Evolutionary conservation across 2,113 vertebrate genomes (phyloP).

Genomic region (Epinephelus cyanopodus): DNA sequence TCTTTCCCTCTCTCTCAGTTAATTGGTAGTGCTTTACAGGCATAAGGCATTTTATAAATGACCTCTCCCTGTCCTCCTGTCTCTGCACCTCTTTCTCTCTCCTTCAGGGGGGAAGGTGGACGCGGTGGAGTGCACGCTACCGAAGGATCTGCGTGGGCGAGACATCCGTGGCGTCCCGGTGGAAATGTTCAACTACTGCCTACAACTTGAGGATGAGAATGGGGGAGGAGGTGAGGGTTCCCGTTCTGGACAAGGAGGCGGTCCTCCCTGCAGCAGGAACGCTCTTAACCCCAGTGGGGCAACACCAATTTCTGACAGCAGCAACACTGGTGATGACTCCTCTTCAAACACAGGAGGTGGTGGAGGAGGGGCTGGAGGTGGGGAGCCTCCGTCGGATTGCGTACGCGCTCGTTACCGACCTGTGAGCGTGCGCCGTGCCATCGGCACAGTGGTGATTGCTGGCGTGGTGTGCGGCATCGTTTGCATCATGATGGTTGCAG

Average conservation of each 20-base stretch:
- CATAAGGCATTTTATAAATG: constrained; percentile 55
- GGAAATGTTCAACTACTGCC: constrained; percentile 99
- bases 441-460: constrained; percentile 96
- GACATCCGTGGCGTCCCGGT: constrained; percentile 96
- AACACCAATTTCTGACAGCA: constrained; percentile 66
- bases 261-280: constrained; percentile 88
- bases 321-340: constrained; percentile 77
- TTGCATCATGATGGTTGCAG: constrained; percentile 99
- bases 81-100: constrained; percentile 41
- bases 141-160: constrained; percentile 96
- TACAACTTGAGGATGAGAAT: constrained; percentile 94
- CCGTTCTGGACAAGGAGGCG: constrained; percentile 78
- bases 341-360: constrained; percentile 79
- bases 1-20: constrained; percentile 55
- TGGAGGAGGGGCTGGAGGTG: constrained; percentile 38
- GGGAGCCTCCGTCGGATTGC: constrained; percentile 77
- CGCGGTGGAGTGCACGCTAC: constrained; percentile 95
- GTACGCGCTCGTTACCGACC: constrained; percentile 91
- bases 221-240: constrained; percentile 67
- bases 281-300: constrained; percentile 64
- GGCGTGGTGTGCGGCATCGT: constrained; percentile 97
- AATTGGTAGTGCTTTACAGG: constrained; percentile 60
- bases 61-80: constrained; percentile 50
- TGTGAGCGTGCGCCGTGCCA: constrained; percentile 93
- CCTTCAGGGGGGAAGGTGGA: constrained; percentile 93